Base-by-base conservation (phyloP, 2,888 invertebrate species). In the Pammene fasciana region DNA sequence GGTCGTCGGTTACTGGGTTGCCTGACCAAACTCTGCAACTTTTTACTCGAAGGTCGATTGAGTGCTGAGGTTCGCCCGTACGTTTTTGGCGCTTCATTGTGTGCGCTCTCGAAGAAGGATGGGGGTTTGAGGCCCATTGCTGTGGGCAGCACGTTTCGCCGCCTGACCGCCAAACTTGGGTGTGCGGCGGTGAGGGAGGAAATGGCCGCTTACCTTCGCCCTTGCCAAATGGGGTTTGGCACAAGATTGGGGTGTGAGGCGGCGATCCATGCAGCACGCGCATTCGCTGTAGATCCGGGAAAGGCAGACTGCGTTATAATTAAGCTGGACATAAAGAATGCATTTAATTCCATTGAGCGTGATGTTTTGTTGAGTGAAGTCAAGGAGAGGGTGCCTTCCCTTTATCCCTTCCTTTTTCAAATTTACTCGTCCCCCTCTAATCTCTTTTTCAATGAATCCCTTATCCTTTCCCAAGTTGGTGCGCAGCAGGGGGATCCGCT, bases 381-480 rank as follows among this genome's bases (percentile, higher is more conserved):
- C 36, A 36, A 36, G 36, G 36, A 36, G 36, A 36, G 9, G 56
- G 56, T 56, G 14, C 41, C 38, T 16, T 56, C 38, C 38, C 38
- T 56, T 9, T 56, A 56, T 56, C 56, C 56, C 0, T 56, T 56
- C 16, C 56, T 56, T 38, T 56, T 38, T 14, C 56, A 56, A n/a
- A 16, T 38, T 8, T 56, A 56, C 38, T 56, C 56, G 56, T 38
- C 41, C 10, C 38, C 41, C 14, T 56, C 56, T 41, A 56, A 56
- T 14, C 56, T 56, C 10, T 56, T 56, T 36, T 56, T 14, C 9
- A 56, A 56, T 16, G 56, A 56, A 13, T 56, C 56, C 3, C 38
- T 56, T 14, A 56, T 56, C n/a, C 38, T 56, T n/a, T 56, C 56
- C 56, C 56, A 56, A 38, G 56, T 56, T 38, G 56, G 56, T 5